These are phyloP conservation scores for Gymnogyps californianus DNA, from an alignment of 2,113 vertebrate genomes.

Conservation along the genomic window DNA sequence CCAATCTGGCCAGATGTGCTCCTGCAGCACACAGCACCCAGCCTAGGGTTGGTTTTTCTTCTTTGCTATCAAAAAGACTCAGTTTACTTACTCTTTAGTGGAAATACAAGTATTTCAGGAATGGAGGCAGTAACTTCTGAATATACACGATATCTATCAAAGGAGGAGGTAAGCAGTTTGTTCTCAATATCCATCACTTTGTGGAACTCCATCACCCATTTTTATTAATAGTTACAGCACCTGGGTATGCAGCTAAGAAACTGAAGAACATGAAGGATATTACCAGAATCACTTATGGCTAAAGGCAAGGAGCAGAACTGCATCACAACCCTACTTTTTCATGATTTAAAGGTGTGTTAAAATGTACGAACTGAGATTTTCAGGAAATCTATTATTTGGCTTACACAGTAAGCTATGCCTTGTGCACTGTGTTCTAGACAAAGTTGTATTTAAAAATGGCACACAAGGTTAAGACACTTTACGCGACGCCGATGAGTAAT, in stretches of 20 bases:
- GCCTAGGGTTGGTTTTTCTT: neutral
- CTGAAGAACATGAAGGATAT: neutral
- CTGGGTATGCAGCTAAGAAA: neutral
- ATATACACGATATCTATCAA: neutral
- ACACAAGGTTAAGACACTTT: constrained; percentile 51
- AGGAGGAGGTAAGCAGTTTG: neutral
- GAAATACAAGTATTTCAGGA: neutral
- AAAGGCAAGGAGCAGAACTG: constrained; percentile 13
- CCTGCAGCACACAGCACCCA: neutral
- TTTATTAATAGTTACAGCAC: neutral
- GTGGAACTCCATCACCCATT: neutral
- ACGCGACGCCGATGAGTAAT: neutral
- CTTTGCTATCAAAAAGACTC: neutral
- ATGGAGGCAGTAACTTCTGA: neutral
- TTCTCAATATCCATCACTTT: neutral
- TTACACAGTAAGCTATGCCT: constrained; percentile 74
- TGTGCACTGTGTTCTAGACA: neutral
- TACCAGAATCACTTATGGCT: neutral
- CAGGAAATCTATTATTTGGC: constrained; percentile 62
- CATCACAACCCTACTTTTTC: neutral
- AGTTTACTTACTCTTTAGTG: neutral
- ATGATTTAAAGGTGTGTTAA: neutral
- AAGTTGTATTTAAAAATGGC: neutral
- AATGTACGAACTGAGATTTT: constrained; percentile 38
- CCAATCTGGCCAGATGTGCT: neutral